Evolutionary conservation across 2,113 vertebrate species (phyloP).

Genomic region (human (Homo sapiens)): DNA sequence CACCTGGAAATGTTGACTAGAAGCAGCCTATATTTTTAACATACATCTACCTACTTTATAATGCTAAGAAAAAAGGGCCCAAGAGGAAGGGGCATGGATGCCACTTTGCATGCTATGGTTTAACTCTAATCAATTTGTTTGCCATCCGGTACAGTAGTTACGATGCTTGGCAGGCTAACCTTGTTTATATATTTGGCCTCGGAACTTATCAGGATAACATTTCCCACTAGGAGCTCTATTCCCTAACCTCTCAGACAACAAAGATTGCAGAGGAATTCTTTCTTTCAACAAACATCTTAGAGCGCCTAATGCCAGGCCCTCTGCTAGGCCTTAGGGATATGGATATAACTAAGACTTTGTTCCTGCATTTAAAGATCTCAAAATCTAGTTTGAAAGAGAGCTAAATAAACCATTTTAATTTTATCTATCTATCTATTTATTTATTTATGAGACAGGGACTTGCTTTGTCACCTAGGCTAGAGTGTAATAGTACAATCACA

Average conservation of each 20-base stretch:
- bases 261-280: not conserved
- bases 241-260: not conserved
- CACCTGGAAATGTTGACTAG: not conserved
- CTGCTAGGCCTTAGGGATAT: not conserved
- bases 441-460: too few species aligned
- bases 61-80: not conserved
- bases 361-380: not conserved
- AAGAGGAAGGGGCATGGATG: not conserved
- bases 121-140: not conserved
- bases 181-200: conserved; percentile 36
- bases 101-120: not conserved
- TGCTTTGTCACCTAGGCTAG: too few species aligned
- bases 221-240: not conserved
- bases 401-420: not conserved
- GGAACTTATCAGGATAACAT: not conserved
- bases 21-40: not conserved
- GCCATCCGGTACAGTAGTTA: not conserved
- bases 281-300: conserved; percentile 5
- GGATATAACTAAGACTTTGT: not conserved
- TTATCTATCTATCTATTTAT: not conserved
- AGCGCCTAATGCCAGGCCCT: not conserved
- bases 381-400: conserved; percentile 27
- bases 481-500: too few species aligned
- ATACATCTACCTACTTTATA: not conserved
- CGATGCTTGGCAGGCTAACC: not conserved